These are phyloP conservation scores for Pteronura brasiliensis DNA, from an alignment of 2,113 vertebrate species.

Conservation along the genomic window DNA sequence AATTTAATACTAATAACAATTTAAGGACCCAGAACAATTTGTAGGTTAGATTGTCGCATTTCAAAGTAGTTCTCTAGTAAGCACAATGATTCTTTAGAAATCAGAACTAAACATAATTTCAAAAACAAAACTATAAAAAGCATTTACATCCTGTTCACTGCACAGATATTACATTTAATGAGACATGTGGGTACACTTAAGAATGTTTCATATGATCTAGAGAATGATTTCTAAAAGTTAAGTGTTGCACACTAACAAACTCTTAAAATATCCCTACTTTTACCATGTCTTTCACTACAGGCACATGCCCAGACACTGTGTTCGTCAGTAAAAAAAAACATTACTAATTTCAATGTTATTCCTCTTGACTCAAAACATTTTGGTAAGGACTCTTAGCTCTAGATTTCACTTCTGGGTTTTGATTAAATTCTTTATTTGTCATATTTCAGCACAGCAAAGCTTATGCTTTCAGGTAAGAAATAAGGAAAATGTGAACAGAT, in stretches of 20 bases:
- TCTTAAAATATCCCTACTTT: neutral
- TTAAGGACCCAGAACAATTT: constrained; percentile 18
- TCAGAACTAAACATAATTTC: constrained; percentile 25
- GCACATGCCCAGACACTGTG: neutral
- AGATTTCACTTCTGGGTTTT: neutral
- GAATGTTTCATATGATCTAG: neutral
- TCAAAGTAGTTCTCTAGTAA: constrained; percentile 22
- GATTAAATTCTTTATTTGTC: constrained; percentile 23
- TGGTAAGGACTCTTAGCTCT: neutral
- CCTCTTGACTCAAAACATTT: neutral
- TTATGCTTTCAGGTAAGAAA: neutral
- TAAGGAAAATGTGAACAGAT: neutral
- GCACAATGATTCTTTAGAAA: constrained; percentile 25
- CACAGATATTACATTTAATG: constrained; percentile 14
- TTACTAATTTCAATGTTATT: neutral
- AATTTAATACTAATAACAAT: constrained; percentile 45
- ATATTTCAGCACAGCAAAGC: neutral
- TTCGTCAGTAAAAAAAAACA: neutral
- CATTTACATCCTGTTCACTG: constrained; percentile 32
- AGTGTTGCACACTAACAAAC: neutral
- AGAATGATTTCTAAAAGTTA: neutral
- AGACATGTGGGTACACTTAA: constrained; percentile 16
- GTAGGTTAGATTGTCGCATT: neutral
- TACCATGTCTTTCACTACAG: neutral
- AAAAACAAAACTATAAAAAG: constrained; percentile 39